phyloP scores from a whole-genome alignment of 2,888 invertebrate genomes.

The Drosophila fungiperda region DNA sequence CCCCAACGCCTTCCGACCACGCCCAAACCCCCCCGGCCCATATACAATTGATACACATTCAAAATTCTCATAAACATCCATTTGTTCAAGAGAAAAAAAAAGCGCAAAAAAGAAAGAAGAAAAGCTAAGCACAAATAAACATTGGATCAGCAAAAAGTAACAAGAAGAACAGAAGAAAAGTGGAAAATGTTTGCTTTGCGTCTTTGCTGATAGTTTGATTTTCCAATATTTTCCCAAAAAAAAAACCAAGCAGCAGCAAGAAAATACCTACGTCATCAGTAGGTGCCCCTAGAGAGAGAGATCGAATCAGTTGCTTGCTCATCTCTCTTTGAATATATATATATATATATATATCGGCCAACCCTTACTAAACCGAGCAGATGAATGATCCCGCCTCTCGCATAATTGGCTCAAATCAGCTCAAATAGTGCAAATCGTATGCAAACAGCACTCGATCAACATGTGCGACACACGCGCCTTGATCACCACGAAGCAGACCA shows the following conservation, averaged over 20 bases:
- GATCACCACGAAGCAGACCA: slow-evolving; percentile 87
- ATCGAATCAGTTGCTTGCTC: not conserved
- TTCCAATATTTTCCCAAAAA: slow-evolving; percentile 22
- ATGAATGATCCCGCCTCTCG: slow-evolving; percentile 4
- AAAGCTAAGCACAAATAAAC: slow-evolving; percentile 27
- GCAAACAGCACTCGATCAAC: slow-evolving; percentile 48
- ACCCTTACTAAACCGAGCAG: not conserved
- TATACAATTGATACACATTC: not conserved
- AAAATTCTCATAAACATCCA: slow-evolving; percentile 14
- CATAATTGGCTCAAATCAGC: not conserved
- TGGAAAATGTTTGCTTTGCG: slow-evolving; percentile 20
- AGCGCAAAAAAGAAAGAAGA: slow-evolving; percentile 14
- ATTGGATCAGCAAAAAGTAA: slow-evolving; percentile 17
- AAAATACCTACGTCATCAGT: slow-evolving; percentile 72
- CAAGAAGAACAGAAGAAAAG: not conserved
- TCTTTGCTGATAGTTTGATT: slow-evolving; percentile 31
- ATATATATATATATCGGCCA: not conserved
- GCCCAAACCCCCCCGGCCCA: not conserved
- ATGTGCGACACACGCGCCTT: slow-evolving; percentile 88
- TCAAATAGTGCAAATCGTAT: not conserved
- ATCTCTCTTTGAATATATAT: not conserved
- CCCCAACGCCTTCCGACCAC: not conserved
- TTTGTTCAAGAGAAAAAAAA: slow-evolving; percentile 22
- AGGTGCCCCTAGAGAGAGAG: not conserved
- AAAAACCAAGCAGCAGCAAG: slow-evolving; percentile 7